A percentile compares a stretch with the other conserved stretches of the same genome.
These are phyloP conservation scores for Pluvialis apricaria DNA, from an alignment of 2,113 vertebrate species.

Conservation along the genomic window DNA sequence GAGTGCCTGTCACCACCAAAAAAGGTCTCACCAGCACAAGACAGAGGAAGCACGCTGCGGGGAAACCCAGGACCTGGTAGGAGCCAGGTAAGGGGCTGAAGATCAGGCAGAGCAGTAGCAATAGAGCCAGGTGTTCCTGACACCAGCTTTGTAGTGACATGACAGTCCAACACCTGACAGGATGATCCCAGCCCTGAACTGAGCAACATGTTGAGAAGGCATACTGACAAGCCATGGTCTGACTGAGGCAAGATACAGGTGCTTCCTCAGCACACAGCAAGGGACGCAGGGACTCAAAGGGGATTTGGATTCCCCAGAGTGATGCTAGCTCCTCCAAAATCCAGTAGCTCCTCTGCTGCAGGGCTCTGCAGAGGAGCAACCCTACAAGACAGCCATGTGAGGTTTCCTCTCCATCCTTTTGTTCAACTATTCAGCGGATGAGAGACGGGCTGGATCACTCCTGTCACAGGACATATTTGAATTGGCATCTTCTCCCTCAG, in stretches of 20 bases:
- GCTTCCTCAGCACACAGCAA: neutral
- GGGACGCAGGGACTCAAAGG: neutral
- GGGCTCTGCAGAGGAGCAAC: neutral
- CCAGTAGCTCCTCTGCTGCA: neutral
- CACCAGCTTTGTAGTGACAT: neutral
- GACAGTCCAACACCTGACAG: neutral
- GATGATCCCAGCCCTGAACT: neutral
- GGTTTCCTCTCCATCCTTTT: neutral
- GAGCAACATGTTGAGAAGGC: neutral
- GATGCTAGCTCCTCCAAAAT: neutral
- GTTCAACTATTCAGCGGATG: neutral
- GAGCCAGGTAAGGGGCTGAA: neutral
- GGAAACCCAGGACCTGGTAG: neutral
- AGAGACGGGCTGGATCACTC: neutral
- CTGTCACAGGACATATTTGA: neutral
- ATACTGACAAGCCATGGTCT: neutral
- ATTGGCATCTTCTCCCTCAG: neutral
- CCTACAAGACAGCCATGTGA: neutral
- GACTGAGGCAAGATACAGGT: neutral
- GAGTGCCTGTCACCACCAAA: neutral
- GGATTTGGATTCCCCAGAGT: neutral
- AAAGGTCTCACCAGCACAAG: neutral
- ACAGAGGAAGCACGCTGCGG: neutral
- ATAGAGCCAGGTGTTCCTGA: neutral
- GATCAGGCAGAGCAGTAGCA: neutral